Conservation (phyloP, 2,888 invertebrate species). For the Aleiodes testaceus region DNA sequence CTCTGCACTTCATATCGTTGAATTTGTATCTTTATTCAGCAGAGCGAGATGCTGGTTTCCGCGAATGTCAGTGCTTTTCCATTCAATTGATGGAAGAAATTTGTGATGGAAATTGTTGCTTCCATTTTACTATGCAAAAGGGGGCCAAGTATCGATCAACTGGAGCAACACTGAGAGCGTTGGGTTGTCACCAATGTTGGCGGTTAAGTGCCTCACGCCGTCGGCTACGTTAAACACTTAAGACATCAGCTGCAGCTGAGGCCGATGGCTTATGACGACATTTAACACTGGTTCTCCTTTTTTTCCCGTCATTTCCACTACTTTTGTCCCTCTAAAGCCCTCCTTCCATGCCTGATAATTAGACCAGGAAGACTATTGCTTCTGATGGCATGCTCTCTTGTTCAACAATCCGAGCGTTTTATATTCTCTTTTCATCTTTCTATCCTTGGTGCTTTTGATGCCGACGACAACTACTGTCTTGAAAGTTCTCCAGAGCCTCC, state of each 20-base stretch:
- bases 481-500: neutral
- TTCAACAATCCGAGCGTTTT: constrained; percentile 19
- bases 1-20: neutral
- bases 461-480: constrained; percentile 36
- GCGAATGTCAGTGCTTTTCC: neutral
- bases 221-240: constrained; percentile 50
- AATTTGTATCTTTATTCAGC: constrained; percentile 23
- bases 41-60: neutral
- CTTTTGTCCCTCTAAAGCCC: constrained; percentile 3
- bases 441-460: constrained; percentile 12
- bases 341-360: constrained; percentile 49
- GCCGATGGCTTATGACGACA: constrained; percentile 21
- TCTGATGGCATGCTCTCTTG: constrained; percentile 44
- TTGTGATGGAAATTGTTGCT: neutral
- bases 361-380: constrained; percentile 50
- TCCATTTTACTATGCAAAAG: neutral
- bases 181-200: constrained; percentile 17
- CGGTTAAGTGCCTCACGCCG: constrained; percentile 30
- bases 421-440: constrained; percentile 33
- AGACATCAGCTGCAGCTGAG: constrained; percentile 44
- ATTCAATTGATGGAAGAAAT: neutral
- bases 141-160: constrained; percentile 36
- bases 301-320: neutral
- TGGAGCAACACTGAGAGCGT: neutral
- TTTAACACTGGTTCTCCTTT: neutral